Conservation (phyloP, 2,797 vertebrate species). For the Brachyalestes nurse region DNA sequence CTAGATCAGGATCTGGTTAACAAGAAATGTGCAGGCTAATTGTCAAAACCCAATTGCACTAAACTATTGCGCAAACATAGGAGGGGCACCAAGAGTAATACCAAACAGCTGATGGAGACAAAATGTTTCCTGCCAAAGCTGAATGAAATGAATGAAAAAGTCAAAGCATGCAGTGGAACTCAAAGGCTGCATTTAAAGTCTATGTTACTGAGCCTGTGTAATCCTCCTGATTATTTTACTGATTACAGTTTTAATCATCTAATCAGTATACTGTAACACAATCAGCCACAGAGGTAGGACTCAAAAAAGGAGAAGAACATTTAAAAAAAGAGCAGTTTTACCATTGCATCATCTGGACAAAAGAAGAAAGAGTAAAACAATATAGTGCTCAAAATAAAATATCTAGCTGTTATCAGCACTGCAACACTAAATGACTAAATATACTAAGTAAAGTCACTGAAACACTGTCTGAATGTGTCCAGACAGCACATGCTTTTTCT, state of each 20-base stretch:
- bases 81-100: conserved; percentile 18
- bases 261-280: not conserved
- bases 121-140: conserved; percentile 45
- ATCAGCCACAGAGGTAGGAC: not conserved
- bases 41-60: not conserved
- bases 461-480: not conserved
- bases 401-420: not conserved
- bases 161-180: conserved; percentile 3
- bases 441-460: not conserved
- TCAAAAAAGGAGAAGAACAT: not conserved
- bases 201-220: not conserved
- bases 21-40: conserved; percentile 21
- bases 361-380: not conserved
- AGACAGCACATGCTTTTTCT: not conserved
- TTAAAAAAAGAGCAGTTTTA: not conserved
- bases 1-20: not conserved
- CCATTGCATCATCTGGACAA: not conserved
- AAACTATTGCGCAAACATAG: not conserved
- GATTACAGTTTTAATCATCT: not conserved
- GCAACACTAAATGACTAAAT: not conserved
- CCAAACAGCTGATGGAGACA: conserved; percentile 41
- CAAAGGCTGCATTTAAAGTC: not conserved
- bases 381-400: not conserved
- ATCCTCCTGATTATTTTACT: conserved; percentile 15
- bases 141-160: conserved; percentile 33